Evolutionary conservation across 2,113 vertebrate species (phyloP), one percentile per base, ranked within the genome.

Genomic region (Archocentrus centrarchus): DNA sequence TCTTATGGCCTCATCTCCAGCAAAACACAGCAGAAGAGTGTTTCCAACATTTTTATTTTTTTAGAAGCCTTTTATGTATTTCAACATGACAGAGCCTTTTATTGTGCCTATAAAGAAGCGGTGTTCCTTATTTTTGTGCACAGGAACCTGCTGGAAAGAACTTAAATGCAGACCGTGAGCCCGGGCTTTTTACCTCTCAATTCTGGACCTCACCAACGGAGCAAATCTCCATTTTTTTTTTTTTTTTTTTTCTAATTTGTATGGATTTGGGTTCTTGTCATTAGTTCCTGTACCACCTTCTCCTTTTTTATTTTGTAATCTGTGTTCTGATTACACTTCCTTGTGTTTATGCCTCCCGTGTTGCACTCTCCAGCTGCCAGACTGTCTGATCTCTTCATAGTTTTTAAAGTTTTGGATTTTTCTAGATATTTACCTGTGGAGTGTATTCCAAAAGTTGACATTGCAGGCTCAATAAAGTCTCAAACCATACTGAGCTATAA

Each of bases 61-160:
- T 32, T 70, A 1, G 30, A 73, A 5, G 18, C 27, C 30, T 75
- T 57, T 57, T 22, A 7, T 2, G 17, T 58, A n/a, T 20, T 80
- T 80, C 47, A 57, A 6, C 27, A 24, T 11, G 20, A n/a, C 41
- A 17, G 13, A 27, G 27, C 27, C 27, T 53, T 50, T 2, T 53
- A 30, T 35, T 18, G 0, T 35, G n/a, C 22, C 0, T 3, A 35
- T 35, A 55, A 57, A 55, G 75, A 77, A 10, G 20, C 30, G 35
- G n/a, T 27, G 58, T 66, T 58, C 10, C 37, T 7, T 18, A 3
- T 68, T 53, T 66, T n/a, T 0, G 47, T 14, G 27, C 68, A 55
- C 18, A 55, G 44, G 18, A 73, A 73, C 68, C 68, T 73, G 47
- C 35, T 35, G 35, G 35, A 7, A 35, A 35, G 35, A 35, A 35